Evolutionary conservation across 2,888 invertebrate genomes (phyloP).

Genomic region (Melinaea marsaeus): DNA sequence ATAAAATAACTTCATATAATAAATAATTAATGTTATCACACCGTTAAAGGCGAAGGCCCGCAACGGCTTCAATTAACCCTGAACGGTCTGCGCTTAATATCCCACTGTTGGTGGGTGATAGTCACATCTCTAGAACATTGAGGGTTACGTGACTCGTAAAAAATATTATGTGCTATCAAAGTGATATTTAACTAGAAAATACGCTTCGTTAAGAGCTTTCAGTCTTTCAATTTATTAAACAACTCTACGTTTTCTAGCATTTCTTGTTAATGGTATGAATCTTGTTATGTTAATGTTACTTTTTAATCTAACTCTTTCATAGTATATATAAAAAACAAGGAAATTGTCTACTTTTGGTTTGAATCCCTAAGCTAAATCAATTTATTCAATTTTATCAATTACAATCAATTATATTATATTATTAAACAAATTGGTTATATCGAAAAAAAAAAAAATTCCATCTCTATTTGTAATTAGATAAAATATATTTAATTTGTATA

Average conservation of each 20-base stretch:
- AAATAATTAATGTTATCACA: background rate
- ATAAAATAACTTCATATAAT: background rate
- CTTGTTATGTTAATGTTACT: too few relatives aligned
- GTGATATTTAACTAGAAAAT: constrained; percentile 16
- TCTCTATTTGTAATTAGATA: too few relatives aligned
- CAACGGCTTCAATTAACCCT: constrained; percentile 55
- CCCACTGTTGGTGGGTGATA: constrained; percentile 57
- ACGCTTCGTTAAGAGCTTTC: background rate
- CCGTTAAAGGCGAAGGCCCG: background rate
- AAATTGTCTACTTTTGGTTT: too few relatives aligned
- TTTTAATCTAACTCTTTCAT: too few relatives aligned
- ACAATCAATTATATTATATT: too few relatives aligned
- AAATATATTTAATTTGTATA: too few relatives aligned
- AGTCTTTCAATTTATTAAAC: background rate
- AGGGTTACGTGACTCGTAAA: constrained; percentile 66
- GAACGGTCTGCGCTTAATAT: constrained; percentile 45
- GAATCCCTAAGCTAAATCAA: too few relatives aligned
- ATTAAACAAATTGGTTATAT: too few relatives aligned
- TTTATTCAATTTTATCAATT: too few relatives aligned
- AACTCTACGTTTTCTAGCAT: background rate
- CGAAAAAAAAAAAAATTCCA: too few relatives aligned
- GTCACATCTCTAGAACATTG: constrained; percentile 66
- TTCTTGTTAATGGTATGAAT: background rate
- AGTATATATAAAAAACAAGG: too few relatives aligned
- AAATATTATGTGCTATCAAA: constrained; percentile 54